Evolutionary conservation across 2,113 vertebrate species (phyloP), one percentile per base, ranked within the genome.

Genomic region (Strix aluco): DNA sequence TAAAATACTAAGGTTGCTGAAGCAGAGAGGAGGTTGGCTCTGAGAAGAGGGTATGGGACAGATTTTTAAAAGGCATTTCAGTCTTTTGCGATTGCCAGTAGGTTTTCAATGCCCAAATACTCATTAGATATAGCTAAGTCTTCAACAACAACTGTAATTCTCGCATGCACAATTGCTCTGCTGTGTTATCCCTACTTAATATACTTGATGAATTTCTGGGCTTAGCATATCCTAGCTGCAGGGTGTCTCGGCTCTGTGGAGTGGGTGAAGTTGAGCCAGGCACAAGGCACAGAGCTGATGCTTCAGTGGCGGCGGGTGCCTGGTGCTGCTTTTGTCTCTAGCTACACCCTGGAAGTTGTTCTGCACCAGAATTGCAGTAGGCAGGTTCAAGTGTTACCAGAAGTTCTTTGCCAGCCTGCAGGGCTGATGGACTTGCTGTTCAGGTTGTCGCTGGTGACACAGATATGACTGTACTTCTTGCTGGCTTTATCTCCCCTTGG

Each of bases 201-300:
- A 46, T 17, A 46, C 44, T 17, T 34, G 9, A 42, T 1, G 13
- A 19, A 5, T 66, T 71, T 59, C 36, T 63, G 36, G 58, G 38
- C 12, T 54, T 40, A 22, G 38, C 29, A 19, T 9, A 2, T 32
- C 2, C 9, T 4, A 9, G 12, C 18, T 30, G 46, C 13, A 30
- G 12, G 13, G 19, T 18, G 46, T 65, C 0, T 10, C 18, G 2
- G 1, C 38, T 29, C 26, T 27, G 55, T 4, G 3, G n/a, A 11
- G 63, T 1, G 4, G 22, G 2, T 11, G 47, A 13, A 34, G 36
- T 1, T 7, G 2, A 17, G 52, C 25, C 8, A 25, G 40, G 40
- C 47, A 4, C 19, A 7, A 16, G 46, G 29, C 10, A 15, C 30
- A 6, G 63, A 7, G 52, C 9, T 20, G 5, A 9, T 16, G 63